Percentiles rank a stretch among this genome's conserved stretches.
These are phyloP conservation scores for Dicycla oo DNA, from an alignment of 2,888 invertebrate genomes.

Conservation along the genomic window DNA sequence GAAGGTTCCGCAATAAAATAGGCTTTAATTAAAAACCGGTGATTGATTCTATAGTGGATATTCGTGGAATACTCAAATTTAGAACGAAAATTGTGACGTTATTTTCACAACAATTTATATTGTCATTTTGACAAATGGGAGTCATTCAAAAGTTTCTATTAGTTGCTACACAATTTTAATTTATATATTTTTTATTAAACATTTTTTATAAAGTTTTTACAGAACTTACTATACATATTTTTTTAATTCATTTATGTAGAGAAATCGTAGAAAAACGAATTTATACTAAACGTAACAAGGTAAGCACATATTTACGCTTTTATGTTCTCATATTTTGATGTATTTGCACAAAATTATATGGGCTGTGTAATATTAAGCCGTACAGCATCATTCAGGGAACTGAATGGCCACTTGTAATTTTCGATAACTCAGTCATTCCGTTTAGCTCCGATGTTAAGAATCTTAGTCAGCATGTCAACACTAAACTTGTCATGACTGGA, in stretches of 20 bases:
- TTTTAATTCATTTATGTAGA: no score
- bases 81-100: background rate
- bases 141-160: background rate
- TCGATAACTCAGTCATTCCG: no score
- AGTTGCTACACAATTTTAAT: no score
- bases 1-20: background rate
- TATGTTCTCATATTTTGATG: background rate
- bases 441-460: no score
- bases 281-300: background rate
- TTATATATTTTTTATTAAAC: background rate
- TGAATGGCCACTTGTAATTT: no score
- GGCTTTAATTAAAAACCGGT: background rate
- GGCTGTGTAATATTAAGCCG: no score
- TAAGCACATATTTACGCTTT: background rate
- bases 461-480: no score
- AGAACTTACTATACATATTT: background rate
- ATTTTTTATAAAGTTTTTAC: background rate
- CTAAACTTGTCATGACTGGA: no score
- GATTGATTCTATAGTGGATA: background rate
- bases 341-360: background rate
- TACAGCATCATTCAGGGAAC: no score
- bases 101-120: background rate
- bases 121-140: conserved; percentile 6
- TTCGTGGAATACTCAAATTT: background rate
- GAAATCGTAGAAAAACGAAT: background rate